phyloP scores from a whole-genome alignment of 2,888 invertebrate genomes.

The Megaustenia siamemsis region DNA sequence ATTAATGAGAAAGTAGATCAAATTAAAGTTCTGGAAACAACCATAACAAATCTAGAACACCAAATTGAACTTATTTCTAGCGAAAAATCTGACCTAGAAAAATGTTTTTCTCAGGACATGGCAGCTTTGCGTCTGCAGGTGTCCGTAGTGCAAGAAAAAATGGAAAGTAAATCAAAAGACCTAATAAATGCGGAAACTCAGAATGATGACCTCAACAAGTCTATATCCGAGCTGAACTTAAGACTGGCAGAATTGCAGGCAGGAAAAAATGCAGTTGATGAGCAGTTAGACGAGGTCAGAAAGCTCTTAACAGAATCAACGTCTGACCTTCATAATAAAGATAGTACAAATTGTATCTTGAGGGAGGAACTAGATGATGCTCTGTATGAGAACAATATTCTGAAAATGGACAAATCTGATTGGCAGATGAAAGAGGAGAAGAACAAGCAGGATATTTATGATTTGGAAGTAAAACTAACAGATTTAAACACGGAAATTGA shows the following conservation, averaged over 20 bases:
- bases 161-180: conserved; percentile 24
- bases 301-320: conserved; percentile 33
- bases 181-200: conserved; percentile 32
- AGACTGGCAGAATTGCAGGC: conserved; percentile 47
- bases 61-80: conserved; percentile 24
- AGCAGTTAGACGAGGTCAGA: conserved; percentile 48
- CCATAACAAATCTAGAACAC: conserved; percentile 40
- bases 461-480: conserved; percentile 38
- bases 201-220: conserved; percentile 40
- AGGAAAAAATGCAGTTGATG: conserved; percentile 42
- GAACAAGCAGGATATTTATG: conserved; percentile 24
- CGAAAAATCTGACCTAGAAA: conserved; percentile 34
- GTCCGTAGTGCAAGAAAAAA: conserved; percentile 20
- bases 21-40: conserved; percentile 35
- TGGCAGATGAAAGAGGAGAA: conserved; percentile 33
- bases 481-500: conserved; percentile 44
- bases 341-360: conserved; percentile 2
- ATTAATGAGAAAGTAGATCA: conserved; percentile 26
- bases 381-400: conserved; percentile 14
- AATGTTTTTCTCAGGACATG: conserved; percentile 2
- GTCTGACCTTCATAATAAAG: conserved; percentile 22
- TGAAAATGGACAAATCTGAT: conserved; percentile 35
- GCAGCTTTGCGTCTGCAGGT: background rate
- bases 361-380: conserved; percentile 46
- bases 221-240: conserved; percentile 30